Evolutionary conservation across 2,888 invertebrate species (phyloP), one percentile per base, ranked within the genome.

Genomic region (Cataglyphis altisquamis): DNA sequence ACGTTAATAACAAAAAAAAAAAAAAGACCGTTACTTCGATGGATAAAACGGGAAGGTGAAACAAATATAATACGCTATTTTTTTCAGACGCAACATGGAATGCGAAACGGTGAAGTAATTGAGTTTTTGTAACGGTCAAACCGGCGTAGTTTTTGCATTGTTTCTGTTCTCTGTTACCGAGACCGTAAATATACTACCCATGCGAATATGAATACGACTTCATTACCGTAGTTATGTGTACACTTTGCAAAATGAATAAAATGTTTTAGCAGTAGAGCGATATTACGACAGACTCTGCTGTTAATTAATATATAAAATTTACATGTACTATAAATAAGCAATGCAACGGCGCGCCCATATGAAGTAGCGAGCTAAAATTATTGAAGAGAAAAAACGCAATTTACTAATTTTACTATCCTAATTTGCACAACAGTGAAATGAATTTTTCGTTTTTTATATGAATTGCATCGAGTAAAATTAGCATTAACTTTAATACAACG

Each of bases 141-240:
- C 60, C 72, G 72, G 32, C 60, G 78, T 72, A 60, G 78, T 80
- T 80, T 80, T 80, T 80, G 78, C 78, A 80, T 80, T 80, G 78
- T 80, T 70, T 80, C 72, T 45, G 57, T 45, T 72, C 60, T 45
- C 72, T 70, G 77, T 77, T 77, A 77, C 77, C 77, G 72, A 60
- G 72, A 39, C 60, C 36, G 78, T 72, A 80, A 80, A 80, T 72
- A 80, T 80, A 72, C 78, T 55, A 60, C 5, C 41, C 70, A 32
- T 41, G 72, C 60, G 78, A 80, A 60, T 80, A 80, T 80, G 78
- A 80, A 80, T 80, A 80, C 78, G 78, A 80, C 78, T 80, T 80
- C 78, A 80, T 80, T 80, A 80, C 60, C 72, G 78, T 80, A 80
- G 78, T 80, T 80, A 72, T 80, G 77, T 77, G 78, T 80, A 80